Conservation (phyloP, 92 coral and sea anemone species). For the Plumapathes pennacea region DNA sequence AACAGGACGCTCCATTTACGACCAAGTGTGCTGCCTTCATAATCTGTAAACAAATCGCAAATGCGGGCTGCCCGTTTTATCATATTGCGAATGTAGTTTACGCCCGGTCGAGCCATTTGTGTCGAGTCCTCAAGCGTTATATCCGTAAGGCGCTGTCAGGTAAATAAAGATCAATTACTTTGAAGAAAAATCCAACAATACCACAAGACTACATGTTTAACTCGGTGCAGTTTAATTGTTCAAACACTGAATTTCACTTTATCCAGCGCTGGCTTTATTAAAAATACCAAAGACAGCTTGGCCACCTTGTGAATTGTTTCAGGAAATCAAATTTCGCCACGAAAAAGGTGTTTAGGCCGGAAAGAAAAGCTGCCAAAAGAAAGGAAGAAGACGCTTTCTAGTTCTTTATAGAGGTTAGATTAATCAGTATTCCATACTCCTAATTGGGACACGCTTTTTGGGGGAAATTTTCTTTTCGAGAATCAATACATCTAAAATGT, state of each 20-base stretch:
- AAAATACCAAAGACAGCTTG: slow-evolving; percentile 40
- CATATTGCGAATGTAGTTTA: slow-evolving; percentile 43
- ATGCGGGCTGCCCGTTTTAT: slow-evolving; percentile 27
- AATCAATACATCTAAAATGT: slow-evolving; percentile 26
- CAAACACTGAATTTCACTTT: slow-evolving; percentile 42
- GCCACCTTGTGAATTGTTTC: slow-evolving; percentile 46
- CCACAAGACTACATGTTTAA: slow-evolving; percentile 72
- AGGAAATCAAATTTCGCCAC: slow-evolving; percentile 47
- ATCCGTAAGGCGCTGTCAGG: slow-evolving; percentile 53
- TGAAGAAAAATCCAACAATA: slow-evolving; percentile 69
- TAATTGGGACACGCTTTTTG: slow-evolving; percentile 29
- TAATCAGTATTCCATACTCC: slow-evolving; percentile 33
- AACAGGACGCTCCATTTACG: slow-evolving; percentile 37
- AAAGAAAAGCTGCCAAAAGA: slow-evolving; percentile 27
- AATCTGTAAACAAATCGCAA: slow-evolving; percentile 66
- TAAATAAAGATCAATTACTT: slow-evolving; percentile 78
- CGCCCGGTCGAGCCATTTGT: slow-evolving; percentile 32
- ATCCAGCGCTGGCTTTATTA: slow-evolving; percentile 44
- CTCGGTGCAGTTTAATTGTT: slow-evolving; percentile 71
- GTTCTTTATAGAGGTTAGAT: slow-evolving; percentile 30
- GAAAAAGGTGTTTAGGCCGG: slow-evolving; percentile 13
- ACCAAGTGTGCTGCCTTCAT: slow-evolving; percentile 39
- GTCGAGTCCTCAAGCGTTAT: slow-evolving; percentile 18
- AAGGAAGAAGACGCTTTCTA: slow-evolving; percentile 31
- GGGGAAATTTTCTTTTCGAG: slow-evolving; percentile 27